Percentiles rank a stretch among this genome's conserved stretches.
Evolutionary conservation across 1,140 invertebrate species (phyloP).

Genomic region (Mylabris phalerata): DNA sequence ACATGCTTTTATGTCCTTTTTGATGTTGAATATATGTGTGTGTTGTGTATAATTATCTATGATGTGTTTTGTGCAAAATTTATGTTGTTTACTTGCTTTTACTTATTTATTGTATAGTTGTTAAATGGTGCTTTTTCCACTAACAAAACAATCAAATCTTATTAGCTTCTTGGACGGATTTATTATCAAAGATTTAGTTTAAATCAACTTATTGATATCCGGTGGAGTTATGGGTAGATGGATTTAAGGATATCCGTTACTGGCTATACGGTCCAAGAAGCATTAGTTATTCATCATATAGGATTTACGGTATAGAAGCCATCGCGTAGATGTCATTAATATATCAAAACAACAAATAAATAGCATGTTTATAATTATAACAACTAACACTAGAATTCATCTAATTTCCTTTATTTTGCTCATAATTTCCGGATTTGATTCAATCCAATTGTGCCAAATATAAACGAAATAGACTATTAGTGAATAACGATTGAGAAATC

Average conservation of each 20-base stretch:
- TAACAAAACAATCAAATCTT: too few species aligned
- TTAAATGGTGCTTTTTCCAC: too few species aligned
- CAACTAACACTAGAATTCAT: neutral
- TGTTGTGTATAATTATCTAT: too few species aligned
- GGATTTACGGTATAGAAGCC: slow-evolving; percentile 19
- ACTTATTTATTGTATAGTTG: too few species aligned
- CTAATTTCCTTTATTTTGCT: slow-evolving; percentile 5
- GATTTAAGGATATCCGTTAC: slow-evolving; percentile 18
- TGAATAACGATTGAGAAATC: too few species aligned
- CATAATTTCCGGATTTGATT: too few species aligned
- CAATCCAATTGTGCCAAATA: too few species aligned
- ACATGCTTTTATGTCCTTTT: slow-evolving; percentile 38
- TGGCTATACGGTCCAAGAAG: slow-evolving; percentile 16
- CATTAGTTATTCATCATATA: slow-evolving; percentile 5
- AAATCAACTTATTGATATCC: too few species aligned
- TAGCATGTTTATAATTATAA: too few species aligned
- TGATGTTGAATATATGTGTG: slow-evolving; percentile 32
- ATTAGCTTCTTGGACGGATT: too few species aligned
- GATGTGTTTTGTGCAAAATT: slow-evolving; percentile 37
- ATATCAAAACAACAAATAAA: neutral
- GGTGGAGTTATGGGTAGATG: slow-evolving; percentile 10
- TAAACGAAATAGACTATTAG: too few species aligned
- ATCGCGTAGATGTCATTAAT: slow-evolving; percentile 13
- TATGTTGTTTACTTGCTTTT: slow-evolving; percentile 33
- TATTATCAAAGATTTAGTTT: too few species aligned